These are phyloP conservation scores for Hypena proboscidalis DNA, from an alignment of 2,888 invertebrate species.

Conservation along the genomic window DNA sequence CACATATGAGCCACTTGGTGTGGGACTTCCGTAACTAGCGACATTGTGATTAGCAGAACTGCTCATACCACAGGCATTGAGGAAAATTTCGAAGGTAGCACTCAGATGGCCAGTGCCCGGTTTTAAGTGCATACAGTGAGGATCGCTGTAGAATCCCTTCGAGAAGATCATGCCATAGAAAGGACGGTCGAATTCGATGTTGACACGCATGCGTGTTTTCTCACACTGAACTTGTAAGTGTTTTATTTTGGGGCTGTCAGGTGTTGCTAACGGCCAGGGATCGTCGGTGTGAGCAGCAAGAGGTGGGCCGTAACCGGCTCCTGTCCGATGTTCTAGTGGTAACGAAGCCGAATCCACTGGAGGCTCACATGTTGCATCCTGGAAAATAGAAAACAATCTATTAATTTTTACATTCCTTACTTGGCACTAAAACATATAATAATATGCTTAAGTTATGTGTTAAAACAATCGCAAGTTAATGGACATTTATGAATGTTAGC, in stretches of 20 bases:
- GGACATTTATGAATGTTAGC: constrained; percentile 20
- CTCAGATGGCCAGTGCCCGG: constrained; percentile 96
- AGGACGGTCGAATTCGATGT: constrained; percentile 97
- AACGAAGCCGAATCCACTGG: constrained; percentile 93
- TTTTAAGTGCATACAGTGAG: constrained; percentile 96
- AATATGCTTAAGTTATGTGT: not conserved
- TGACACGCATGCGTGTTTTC: constrained; percentile 97
- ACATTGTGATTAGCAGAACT: constrained; percentile 96
- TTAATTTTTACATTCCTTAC: constrained; percentile 11
- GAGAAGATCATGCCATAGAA: constrained; percentile 99
- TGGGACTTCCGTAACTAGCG: constrained; percentile 93
- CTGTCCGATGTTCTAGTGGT: constrained; percentile 92
- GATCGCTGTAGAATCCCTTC: constrained; percentile 96
- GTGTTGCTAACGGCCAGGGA: constrained; percentile 94
- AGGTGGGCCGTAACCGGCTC: constrained; percentile 91
- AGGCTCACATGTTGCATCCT: constrained; percentile 92
- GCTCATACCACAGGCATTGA: constrained; percentile 97
- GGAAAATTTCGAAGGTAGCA: constrained; percentile 96
- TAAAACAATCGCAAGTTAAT: constrained; percentile 12
- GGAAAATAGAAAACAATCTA: constrained; percentile 61
- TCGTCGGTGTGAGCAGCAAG: constrained; percentile 88
- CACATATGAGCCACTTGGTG: constrained; percentile 96
- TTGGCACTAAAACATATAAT: not conserved
- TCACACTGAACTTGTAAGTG: constrained; percentile 97
- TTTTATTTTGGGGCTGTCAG: constrained; percentile 97